Base-by-base conservation (phyloP, 1,140 invertebrate species). In the Lepidostoma basale region DNA sequence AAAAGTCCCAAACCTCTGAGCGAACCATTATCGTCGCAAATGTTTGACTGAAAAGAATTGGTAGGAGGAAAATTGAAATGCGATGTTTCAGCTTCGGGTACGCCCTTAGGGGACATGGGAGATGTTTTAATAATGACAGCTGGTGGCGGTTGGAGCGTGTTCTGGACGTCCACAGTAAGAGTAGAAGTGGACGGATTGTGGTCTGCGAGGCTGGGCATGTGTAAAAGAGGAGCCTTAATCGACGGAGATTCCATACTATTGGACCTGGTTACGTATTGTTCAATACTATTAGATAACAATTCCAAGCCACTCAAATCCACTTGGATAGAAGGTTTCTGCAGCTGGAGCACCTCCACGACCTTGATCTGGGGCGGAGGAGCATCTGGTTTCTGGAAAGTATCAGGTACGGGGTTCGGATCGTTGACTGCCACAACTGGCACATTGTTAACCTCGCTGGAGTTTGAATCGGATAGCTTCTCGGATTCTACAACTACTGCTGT, bases 261-360 rank as follows among this genome's bases (percentile, higher is more conserved):
- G 3, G 62, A 62, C 26, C 73, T 83, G 56, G 80, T 81, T 75
- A 90, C 89, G 67, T 90, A 87, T 67, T 91, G 88, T 67, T 89
- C 89, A 58, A 93, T 92, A 74, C 91, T 93, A 73, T 92, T 93
- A 0, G 91, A 93, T 4, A 94, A 76, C 12, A 95, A 76, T 79
- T 94, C 90, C 36, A 95, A 76, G 0, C 93, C 93, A 73, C 91
- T 92, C 1, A 92, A 78, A 76, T 93, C 92, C 0, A 88, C 86
- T 1, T 77, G 77, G 2, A 63, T 47, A n/a, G 28, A 12, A 12
- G 23, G 60, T 36, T 63, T 63, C 18, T 63, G 60, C 16, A 44
- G 16, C 14, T 63, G 60, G 16, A 49, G 6, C 20, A 28, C 14
- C n/a, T 63, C 42, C 18, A 47, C 26, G 18, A 47, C 42, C n/a